Conservation (phyloP, 2,113 vertebrate species). For the Pampusana beccarii region DNA sequence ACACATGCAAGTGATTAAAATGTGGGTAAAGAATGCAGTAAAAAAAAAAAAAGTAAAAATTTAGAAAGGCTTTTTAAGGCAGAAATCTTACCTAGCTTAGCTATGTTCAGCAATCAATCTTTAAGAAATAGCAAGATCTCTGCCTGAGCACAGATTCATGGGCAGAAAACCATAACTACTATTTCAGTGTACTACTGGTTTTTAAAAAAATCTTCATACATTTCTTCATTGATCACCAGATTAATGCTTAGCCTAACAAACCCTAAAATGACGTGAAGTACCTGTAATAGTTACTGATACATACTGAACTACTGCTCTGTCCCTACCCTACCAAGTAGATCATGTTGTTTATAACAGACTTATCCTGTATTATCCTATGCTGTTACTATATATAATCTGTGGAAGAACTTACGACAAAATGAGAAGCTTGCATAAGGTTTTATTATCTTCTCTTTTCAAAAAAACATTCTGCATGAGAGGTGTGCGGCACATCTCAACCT, state of each 20-base stretch:
- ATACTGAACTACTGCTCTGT: background rate
- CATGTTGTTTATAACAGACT: background rate
- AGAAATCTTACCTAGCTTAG: background rate
- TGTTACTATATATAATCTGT: background rate
- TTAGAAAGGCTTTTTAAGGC: background rate
- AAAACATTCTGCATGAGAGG: background rate
- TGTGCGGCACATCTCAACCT: rapidly evolving
- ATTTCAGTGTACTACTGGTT: background rate
- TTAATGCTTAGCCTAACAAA: background rate
- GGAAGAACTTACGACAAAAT: background rate
- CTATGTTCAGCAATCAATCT: background rate
- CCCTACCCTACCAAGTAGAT: background rate
- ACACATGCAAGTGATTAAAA: background rate
- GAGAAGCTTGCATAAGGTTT: background rate
- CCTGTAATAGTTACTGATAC: background rate
- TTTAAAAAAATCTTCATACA: background rate
- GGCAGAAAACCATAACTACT: background rate
- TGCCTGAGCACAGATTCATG: background rate
- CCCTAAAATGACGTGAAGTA: background rate
- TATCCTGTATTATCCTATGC: background rate
- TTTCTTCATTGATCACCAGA: background rate
- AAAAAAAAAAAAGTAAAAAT: background rate
- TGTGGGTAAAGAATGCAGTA: background rate
- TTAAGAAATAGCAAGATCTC: background rate
- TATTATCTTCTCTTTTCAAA: background rate